Conservation (phyloP, 1,140 invertebrate genomes). For the Caenorhabditis elegans region DNA sequence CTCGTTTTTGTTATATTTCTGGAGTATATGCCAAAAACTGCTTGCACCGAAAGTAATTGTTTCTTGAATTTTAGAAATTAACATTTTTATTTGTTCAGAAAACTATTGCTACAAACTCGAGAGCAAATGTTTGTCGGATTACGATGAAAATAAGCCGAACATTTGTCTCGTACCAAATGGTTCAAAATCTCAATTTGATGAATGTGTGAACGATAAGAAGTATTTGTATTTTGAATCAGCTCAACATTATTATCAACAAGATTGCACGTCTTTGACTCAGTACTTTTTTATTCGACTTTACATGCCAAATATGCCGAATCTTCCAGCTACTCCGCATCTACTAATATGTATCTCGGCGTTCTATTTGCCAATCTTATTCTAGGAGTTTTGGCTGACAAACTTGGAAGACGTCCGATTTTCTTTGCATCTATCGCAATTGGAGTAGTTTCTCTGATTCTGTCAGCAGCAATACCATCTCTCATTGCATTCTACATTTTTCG, state of each 20-base stretch:
- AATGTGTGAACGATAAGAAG: not conserved
- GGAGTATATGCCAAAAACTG: slow-evolving; percentile 13
- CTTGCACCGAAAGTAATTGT: not conserved
- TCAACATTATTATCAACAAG: slow-evolving; percentile 15
- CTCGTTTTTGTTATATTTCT: slow-evolving; percentile 3
- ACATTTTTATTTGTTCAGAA: not conserved
- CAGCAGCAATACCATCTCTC: not conserved
- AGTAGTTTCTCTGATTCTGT: not conserved
- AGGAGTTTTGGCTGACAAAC: slow-evolving; percentile 3
- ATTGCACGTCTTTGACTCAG: slow-evolving; percentile 14
- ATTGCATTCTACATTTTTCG: slow-evolving; percentile 24
- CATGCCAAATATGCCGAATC: too few species aligned
- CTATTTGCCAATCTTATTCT: slow-evolving; percentile 18
- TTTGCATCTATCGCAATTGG: not conserved
- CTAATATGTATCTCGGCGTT: slow-evolving; percentile 8
- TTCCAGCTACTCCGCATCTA: slow-evolving; percentile 4
- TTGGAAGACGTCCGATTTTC: slow-evolving; percentile 7
- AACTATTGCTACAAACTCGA: not conserved
- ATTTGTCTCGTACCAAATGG: not conserved
- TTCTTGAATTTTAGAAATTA: too few species aligned
- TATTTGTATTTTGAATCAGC: slow-evolving; percentile 1
- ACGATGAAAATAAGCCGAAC: not conserved
- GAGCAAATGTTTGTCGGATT: not conserved
- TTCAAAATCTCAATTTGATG: not conserved
- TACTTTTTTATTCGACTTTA: not conserved